These are phyloP conservation scores for Leptinotarsa undecemlineata DNA, from an alignment of 1,140 invertebrate species.

Conservation along the genomic window DNA sequence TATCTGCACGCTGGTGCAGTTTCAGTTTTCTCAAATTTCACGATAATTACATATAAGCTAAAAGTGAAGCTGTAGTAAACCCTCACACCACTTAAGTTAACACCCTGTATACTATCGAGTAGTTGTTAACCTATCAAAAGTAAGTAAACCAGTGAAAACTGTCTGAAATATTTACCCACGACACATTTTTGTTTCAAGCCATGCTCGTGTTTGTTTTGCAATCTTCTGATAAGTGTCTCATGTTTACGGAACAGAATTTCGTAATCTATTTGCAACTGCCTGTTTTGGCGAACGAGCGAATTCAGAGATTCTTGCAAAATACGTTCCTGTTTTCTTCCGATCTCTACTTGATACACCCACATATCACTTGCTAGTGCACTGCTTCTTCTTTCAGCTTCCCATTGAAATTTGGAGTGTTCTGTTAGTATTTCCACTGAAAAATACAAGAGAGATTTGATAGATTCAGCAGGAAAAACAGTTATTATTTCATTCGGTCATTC, in stretches of 20 bases:
- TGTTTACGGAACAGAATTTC: slow-evolving; percentile 36
- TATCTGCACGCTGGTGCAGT: too few species aligned
- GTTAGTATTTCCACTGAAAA: slow-evolving; percentile 35
- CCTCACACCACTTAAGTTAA: too few species aligned
- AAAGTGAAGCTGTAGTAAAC: too few species aligned
- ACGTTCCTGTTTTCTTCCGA: slow-evolving; percentile 36
- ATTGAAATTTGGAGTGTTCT: slow-evolving; percentile 39
- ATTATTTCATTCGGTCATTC: too few species aligned
- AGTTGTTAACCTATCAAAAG: too few species aligned
- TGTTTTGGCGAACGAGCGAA: slow-evolving; percentile 40
- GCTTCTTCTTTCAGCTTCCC: slow-evolving; percentile 38
- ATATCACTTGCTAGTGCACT: slow-evolving; percentile 36
- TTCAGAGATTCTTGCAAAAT: slow-evolving; percentile 36
- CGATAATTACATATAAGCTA: too few species aligned
- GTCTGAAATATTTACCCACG: neutral
- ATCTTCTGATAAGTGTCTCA: slow-evolving; percentile 24
- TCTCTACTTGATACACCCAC: slow-evolving; percentile 42
- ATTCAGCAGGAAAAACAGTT: too few species aligned
- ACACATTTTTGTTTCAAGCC: slow-evolving; percentile 15
- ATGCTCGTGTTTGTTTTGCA: slow-evolving; percentile 8
- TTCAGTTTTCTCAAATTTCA: too few species aligned
- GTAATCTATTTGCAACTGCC: slow-evolving; percentile 40
- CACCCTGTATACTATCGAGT: too few species aligned
- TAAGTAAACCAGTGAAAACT: neutral
- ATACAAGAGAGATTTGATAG: neutral